These are phyloP conservation scores for Sarcophaga peregrina DNA, from an alignment of 1,140 invertebrate species.

Conservation along the genomic window DNA sequence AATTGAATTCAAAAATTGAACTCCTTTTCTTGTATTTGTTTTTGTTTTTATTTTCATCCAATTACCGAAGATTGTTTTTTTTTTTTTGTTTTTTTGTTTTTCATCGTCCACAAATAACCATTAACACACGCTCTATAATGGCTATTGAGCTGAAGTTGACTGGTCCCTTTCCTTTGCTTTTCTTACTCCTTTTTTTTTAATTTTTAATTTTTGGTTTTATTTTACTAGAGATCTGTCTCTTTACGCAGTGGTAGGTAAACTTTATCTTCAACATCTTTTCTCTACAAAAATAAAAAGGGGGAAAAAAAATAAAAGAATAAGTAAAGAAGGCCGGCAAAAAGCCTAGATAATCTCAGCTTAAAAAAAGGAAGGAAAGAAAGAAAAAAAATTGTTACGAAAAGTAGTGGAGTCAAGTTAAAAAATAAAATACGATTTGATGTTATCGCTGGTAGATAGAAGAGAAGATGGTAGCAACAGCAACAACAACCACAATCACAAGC, in stretches of 20 bases:
- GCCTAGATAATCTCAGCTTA: conserved; percentile 29
- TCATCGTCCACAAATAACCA: neutral
- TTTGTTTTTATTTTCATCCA: neutral
- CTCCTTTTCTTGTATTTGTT: too few relatives aligned
- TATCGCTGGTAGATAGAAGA: conserved; percentile 15
- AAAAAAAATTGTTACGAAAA: neutral
- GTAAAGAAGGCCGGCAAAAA: neutral
- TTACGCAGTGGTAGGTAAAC: conserved; percentile 36
- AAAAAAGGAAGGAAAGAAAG: neutral
- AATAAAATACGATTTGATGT: conserved; percentile 31
- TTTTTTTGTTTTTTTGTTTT: neutral
- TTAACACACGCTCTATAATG: neutral
- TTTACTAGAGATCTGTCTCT: conserved; percentile 17
- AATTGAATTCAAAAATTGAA: too few relatives aligned
- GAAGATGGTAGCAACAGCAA: conserved; percentile 1
- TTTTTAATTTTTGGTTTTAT: too few relatives aligned
- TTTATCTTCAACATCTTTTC: conserved; percentile 29
- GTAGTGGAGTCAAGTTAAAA: neutral
- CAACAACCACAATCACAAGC: neutral
- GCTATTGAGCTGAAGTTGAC: neutral
- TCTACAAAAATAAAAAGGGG: neutral
- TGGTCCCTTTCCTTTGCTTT: too few relatives aligned
- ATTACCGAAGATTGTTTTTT: neutral
- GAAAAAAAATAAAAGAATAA: too few relatives aligned
- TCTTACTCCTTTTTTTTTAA: too few relatives aligned